Percentiles rank a stretch among this genome's conserved stretches.
Evolutionary conservation across 2,888 invertebrate genomes (phyloP).

Genomic region (Lycia hirtaria): DNA sequence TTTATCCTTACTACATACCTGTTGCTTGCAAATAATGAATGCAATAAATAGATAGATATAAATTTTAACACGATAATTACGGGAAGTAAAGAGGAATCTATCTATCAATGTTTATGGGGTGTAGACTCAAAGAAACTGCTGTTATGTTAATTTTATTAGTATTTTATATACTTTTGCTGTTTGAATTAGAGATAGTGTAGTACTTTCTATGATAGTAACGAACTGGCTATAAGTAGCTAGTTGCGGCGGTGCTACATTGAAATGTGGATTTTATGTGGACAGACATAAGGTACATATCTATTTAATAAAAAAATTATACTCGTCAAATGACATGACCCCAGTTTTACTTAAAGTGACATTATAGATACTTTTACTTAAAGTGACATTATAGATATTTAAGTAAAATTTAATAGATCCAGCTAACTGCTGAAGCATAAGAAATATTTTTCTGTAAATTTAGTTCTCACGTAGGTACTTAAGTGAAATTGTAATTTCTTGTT

Average conservation of each 20-base stretch:
- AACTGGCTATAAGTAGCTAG: background rate
- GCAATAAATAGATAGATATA: constrained; percentile 36
- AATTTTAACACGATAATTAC: constrained; percentile 48
- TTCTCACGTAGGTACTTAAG: no score
- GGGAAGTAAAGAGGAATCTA: constrained; percentile 48
- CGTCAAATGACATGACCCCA: no score
- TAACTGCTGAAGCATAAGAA: no score
- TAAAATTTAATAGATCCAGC: no score
- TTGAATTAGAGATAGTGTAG: background rate
- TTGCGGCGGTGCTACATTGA: background rate
- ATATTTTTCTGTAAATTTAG: no score
- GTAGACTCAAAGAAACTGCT: constrained; percentile 44
- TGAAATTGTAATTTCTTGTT: no score
- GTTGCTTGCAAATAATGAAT: constrained; percentile 18
- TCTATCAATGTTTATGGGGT: constrained; percentile 54
- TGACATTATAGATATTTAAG: no score
- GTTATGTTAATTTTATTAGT: constrained; percentile 48
- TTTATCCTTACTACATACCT: background rate
- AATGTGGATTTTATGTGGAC: background rate
- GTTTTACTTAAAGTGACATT: no score
- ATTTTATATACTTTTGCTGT: constrained; percentile 7
- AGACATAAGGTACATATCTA: no score
- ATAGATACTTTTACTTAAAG: no score
- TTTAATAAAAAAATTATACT: no score
- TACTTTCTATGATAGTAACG: background rate